phyloP scores from a whole-genome alignment of 30 jellyfish, hydroid and myxozoan species.

The Haliclystus octoradiatus region DNA sequence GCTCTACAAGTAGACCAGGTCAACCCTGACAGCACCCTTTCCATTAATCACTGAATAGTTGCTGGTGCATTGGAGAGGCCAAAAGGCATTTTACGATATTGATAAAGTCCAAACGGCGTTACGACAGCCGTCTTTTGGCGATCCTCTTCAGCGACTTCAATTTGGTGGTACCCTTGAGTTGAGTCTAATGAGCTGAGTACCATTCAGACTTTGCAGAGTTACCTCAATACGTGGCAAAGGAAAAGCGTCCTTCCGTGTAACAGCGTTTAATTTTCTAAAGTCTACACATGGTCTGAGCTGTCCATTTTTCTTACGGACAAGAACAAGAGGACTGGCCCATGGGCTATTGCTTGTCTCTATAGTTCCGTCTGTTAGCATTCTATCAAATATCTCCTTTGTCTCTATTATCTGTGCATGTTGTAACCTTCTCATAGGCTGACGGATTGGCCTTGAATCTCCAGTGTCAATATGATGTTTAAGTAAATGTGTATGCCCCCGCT shows the following conservation, averaged over 20 bases:
- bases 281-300: constrained; percentile 21
- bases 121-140: too few species aligned
- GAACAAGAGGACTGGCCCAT: constrained; percentile 35
- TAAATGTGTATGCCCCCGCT: constrained; percentile 6
- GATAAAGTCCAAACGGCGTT: too few species aligned
- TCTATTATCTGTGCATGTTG: constrained; percentile 34
- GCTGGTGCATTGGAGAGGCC: constrained; percentile 44
- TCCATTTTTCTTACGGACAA: constrained; percentile 47
- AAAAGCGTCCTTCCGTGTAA: constrained; percentile 37
- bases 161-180: constrained; percentile 32
- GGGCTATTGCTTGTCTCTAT: constrained; percentile 31
- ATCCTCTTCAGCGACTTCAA: constrained; percentile 22
- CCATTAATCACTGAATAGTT: constrained; percentile 46
- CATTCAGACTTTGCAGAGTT: constrained; percentile 25
- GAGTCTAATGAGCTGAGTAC: constrained; percentile 33
- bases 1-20: constrained; percentile 29
- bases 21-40: constrained; percentile 27
- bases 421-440: constrained; percentile 26
- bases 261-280: constrained; percentile 27
- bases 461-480: constrained; percentile 26
- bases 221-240: constrained; percentile 46
- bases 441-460: constrained; percentile 27
- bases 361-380: constrained; percentile 35
- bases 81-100: constrained; percentile 25
- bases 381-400: constrained; percentile 2